Evolutionary conservation across 2,113 vertebrate genomes (phyloP), one percentile per base, ranked within the genome.

Genomic region (Atractosteus spatula): DNA sequence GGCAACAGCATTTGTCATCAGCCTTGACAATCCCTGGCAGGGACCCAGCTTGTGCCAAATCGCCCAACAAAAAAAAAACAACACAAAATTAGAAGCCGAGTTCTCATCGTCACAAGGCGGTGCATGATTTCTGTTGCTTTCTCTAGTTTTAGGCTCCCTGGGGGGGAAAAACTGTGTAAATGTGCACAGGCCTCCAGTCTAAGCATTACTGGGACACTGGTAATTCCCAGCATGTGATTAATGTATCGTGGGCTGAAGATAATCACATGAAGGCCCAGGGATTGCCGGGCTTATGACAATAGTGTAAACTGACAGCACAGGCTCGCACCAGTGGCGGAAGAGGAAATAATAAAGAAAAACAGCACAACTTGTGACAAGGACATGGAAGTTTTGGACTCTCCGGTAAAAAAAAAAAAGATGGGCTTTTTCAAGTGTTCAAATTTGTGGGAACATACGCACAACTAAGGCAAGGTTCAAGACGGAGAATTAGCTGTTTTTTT

Each of bases 211-310:
- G 70, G 78, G 29, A 16, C 70, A 77, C 55, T 7, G 55, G 17
- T 80, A 69, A 80, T 70, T 70, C 78, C 73, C 0, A 3, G 13
- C 71, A 47, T 47, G 71, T 69, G 77, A 80, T 72, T 74, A 70
- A 78, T 68, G 69, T 68, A 64, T 76, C 74, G 78, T 68, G 77
- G 51, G 41, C 16, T 7, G 51, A 29, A 29, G 17, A 29, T 29
- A 7, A 14, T 82, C 77, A 81, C 71, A 79, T 71, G 81, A 14
- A 69, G 17, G 17, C 29, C 4, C 55, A 51, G 3, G 54, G 67
- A 69, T 41, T 55, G 67, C 45, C 29, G 7, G 8, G 71, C 69
- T 54, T 68, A 51, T 55, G 44, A 70, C 79, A 83, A 68, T 80
- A 75, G 65, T 74, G 68, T 71, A 71, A 75, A 81, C 67, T 68